Conservation (phyloP, 2,797 vertebrate species). For the Sitta carolinensis region DNA sequence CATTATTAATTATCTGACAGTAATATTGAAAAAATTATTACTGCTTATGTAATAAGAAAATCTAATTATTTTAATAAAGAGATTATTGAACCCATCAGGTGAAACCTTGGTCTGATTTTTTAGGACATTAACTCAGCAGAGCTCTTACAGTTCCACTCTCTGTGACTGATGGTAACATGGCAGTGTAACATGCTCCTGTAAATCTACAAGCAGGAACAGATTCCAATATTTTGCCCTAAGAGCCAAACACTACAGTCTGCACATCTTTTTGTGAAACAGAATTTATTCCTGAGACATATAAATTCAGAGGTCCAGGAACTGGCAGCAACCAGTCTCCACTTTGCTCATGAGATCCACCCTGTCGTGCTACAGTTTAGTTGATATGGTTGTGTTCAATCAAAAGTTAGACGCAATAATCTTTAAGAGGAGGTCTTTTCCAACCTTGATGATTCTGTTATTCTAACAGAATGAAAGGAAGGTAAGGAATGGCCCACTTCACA, state of each 20-base stretch:
- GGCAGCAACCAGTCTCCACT: too few relatives aligned
- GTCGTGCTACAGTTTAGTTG: not conserved
- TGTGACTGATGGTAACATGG: not conserved
- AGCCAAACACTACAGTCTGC: not conserved
- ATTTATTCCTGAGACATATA: not conserved
- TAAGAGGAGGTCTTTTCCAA: not conserved
- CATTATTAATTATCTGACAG: not conserved
- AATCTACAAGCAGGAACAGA: not conserved
- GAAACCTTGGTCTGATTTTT: not conserved
- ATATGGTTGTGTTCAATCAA: not conserved
- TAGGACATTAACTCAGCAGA: not conserved
- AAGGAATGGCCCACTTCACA: not conserved
- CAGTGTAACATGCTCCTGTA: not conserved
- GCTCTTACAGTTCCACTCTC: not conserved
- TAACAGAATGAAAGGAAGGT: not conserved
- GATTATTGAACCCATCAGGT: not conserved
- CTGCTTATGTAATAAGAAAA: not conserved
- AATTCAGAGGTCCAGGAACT: not conserved
- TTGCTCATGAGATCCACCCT: rapidly evolving
- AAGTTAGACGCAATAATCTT: not conserved
- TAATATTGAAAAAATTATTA: not conserved
- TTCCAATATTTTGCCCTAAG: not conserved
- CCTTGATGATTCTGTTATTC: not conserved
- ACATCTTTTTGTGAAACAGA: not conserved
- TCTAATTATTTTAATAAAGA: slow-evolving; percentile 8